Conservation (phyloP, 2,888 invertebrate species). For the Schizaphis graminum region DNA sequence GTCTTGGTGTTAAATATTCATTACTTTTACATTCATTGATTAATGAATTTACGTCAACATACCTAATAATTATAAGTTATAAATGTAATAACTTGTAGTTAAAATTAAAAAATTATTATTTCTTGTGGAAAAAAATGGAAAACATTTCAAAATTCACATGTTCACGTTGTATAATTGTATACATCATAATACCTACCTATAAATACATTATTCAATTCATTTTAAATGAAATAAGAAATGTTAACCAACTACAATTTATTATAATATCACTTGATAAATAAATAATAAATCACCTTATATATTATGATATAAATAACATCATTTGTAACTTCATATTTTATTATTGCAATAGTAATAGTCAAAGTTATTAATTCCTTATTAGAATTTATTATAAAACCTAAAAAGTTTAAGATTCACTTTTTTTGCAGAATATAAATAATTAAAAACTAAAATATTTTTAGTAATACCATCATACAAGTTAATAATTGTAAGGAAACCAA, state of each 20-base stretch:
- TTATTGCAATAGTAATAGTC: background rate
- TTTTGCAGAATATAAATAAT: background rate
- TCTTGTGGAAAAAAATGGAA: background rate
- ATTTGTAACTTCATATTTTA: background rate
- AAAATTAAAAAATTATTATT: background rate
- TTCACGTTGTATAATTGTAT: background rate
- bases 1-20: slow-evolving; percentile 27
- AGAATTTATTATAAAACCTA: background rate
- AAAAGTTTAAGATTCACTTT: background rate
- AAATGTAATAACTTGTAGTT: background rate
- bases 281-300: background rate
- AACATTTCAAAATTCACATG: background rate
- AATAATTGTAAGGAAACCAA: background rate
- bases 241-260: too few species aligned
- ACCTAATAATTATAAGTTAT: background rate
- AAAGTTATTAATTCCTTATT: background rate
- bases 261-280: too few species aligned
- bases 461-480: background rate
- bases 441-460: background rate
- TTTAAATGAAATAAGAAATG: background rate
- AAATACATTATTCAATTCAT: background rate
- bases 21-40: background rate
- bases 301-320: background rate
- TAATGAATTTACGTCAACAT: background rate
- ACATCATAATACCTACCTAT: background rate